Conservation (phyloP, 2,797 vertebrate species). For the Lateolabrax maculatus region DNA sequence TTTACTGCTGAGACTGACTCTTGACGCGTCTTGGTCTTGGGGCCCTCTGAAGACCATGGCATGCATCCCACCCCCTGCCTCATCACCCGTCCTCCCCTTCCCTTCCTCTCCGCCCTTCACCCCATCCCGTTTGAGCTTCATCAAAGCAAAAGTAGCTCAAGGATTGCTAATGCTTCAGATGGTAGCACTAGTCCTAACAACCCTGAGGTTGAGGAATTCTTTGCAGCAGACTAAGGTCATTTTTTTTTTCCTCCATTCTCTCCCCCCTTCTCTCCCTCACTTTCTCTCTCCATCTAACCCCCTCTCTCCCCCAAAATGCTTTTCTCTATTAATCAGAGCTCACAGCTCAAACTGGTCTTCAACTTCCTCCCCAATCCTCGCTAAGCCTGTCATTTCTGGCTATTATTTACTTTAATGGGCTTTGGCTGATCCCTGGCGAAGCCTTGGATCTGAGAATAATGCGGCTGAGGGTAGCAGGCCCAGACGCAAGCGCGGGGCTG, state of each 20-base stretch:
- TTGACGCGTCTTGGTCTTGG: slow-evolving; percentile 89
- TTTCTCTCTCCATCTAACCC: slow-evolving; percentile 88
- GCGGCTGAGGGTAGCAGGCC: slow-evolving; percentile 96
- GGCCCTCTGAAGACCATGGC: slow-evolving; percentile 88
- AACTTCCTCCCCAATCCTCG: slow-evolving; percentile 99
- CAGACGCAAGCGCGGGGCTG: slow-evolving; percentile 96
- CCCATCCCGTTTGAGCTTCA: slow-evolving; percentile 90
- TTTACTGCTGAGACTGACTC: slow-evolving; percentile 88
- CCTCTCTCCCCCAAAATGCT: slow-evolving; percentile 94
- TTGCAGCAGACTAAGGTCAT: slow-evolving; percentile 96
- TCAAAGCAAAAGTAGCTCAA: slow-evolving; percentile 97
- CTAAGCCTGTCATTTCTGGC: slow-evolving; percentile 99
- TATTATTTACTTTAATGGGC: slow-evolving; percentile 99
- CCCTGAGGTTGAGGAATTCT: slow-evolving; percentile 97
- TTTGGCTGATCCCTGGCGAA: slow-evolving; percentile 99
- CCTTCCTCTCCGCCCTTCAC: slow-evolving; percentile 25
- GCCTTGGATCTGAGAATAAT: slow-evolving; percentile 99
- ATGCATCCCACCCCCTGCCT: slow-evolving; percentile 69
- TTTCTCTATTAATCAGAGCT: slow-evolving; percentile 99
- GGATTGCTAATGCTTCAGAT: slow-evolving; percentile 96
- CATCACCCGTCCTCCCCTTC: slow-evolving; percentile 44
- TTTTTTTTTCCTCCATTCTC: slow-evolving; percentile 84
- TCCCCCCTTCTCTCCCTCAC: slow-evolving; percentile 58
- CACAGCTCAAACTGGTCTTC: slow-evolving; percentile 99
- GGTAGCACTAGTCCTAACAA: slow-evolving; percentile 96